Conservation (phyloP, 2,797 vertebrate genomes). For the Sparidentex hasta region DNA sequence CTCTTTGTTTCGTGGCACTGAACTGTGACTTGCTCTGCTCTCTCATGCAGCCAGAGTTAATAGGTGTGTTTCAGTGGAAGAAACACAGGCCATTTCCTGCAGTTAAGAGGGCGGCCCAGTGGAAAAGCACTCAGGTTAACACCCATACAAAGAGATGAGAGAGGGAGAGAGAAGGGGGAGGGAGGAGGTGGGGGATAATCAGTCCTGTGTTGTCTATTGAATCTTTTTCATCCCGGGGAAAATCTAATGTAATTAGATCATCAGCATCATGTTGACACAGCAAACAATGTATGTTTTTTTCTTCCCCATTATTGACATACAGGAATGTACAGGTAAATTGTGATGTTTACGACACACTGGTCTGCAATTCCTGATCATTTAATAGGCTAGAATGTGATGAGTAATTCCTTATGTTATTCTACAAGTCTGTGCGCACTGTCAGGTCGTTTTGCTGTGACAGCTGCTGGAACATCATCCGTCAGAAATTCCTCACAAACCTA, state of each 20-base stretch:
- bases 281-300: neutral
- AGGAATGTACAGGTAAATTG: neutral
- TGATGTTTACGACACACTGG: too few species aligned
- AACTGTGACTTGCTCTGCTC: constrained; percentile 50
- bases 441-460: neutral
- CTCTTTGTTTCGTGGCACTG: constrained; percentile 43
- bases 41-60: constrained; percentile 54
- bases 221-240: constrained; percentile 4
- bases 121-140: constrained; percentile 65
- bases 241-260: constrained; percentile 6
- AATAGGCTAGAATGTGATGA: neutral
- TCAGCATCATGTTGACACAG: neutral
- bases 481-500: neutral
- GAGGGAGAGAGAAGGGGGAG: neutral
- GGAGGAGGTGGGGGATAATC: neutral
- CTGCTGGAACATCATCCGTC: too few species aligned
- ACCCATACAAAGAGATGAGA: constrained; percentile 44
- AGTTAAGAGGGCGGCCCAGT: constrained; percentile 50
- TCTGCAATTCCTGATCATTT: neutral
- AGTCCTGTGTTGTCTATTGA: neutral
- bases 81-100: constrained; percentile 53
- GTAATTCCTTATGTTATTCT: neutral
- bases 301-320: neutral
- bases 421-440: neutral
- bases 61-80: constrained; percentile 36